These are phyloP conservation scores for Agriopis marginaria DNA, from an alignment of 2,888 invertebrate genomes.

Conservation along the genomic window DNA sequence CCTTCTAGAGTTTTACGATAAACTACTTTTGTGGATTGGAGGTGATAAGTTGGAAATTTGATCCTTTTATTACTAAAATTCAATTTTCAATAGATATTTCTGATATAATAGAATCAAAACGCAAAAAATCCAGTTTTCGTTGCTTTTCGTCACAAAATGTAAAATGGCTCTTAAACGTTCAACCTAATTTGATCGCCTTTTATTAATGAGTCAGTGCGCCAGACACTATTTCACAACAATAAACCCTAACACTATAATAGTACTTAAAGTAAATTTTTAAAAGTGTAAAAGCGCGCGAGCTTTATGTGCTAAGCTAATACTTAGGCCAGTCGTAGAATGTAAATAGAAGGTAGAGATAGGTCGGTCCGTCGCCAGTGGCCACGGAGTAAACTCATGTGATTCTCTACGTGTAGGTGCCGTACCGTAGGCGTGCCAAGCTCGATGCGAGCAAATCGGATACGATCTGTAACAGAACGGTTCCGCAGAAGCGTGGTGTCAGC, in stretches of 20 bases:
- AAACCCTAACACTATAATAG: not conserved
- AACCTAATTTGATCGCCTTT: not conserved
- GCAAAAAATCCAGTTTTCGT: too few species aligned
- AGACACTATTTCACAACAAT: not conserved
- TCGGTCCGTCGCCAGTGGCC: conserved; percentile 18
- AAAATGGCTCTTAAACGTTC: too few species aligned
- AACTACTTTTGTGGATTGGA: too few species aligned
- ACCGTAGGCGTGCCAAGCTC: conserved; percentile 42
- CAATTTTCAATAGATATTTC: not conserved
- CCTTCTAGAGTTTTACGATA: too few species aligned
- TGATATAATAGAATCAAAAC: too few species aligned
- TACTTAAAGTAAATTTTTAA: too few species aligned
- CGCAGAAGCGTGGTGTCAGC: conserved; percentile 43
- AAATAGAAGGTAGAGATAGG: conserved; percentile 37
- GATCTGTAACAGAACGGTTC: conserved; percentile 34
- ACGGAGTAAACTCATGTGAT: conserved; percentile 36
- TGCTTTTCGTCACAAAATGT: too few species aligned
- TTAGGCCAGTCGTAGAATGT: conserved; percentile 10
- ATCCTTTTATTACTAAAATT: too few species aligned
- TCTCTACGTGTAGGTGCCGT: conserved; percentile 48
- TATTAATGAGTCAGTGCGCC: too few species aligned
- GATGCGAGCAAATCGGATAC: conserved; percentile 32
- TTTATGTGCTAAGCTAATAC: conserved; percentile 25
- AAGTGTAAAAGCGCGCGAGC: conserved; percentile 30
- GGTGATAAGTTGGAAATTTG: too few species aligned